Evolutionary conservation across 2,797 vertebrate species (phyloP), one percentile per base, ranked within the genome.

Genomic region (Buceros bicornis): DNA sequence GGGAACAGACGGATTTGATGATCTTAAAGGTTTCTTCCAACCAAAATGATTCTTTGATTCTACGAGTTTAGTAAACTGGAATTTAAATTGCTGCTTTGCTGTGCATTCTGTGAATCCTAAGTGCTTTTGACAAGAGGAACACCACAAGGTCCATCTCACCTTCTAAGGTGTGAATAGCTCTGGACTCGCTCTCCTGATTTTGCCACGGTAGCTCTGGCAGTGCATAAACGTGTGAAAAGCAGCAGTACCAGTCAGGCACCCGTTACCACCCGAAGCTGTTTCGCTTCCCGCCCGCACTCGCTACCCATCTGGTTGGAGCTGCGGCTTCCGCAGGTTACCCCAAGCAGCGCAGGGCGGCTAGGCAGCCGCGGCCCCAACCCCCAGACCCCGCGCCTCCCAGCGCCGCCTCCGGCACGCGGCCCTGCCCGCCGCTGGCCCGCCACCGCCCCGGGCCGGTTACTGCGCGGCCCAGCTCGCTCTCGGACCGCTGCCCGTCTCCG

Each of bases 221-320:
- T 0, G 1, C 0, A 0, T 0, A 3, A 31, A 13, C 19, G 4
- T 0, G 13, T 2, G 6, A 19, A 15, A 2, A 16, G 51, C n/a
- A 16, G 15, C 50, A 3, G 20, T 1, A 2, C 26, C 0, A 2
- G 5, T 1, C 42, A 7, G 16, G 0, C 10, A 5, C 0, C 5
- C 0, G 10, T 1, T 2, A 20, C 2, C 25, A 16, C 31, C 16
- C 19, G 8, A 2, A 4, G 16, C 42, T 1, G 13, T 1, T 6
- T 16, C 4, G 6, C 28, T 6, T 7, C 2, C 3, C 11, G 25
- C 12, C 24, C 4, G 2, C 31, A 2, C 2, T 25, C 48, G 1
- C 62, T 2, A 2, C n/a, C 25, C 70, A 6, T 6, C 28, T 2
- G n/a, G 5, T 7, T 3, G 14, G 1, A 8, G 21, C 35, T 2